Conservation (phyloP, 2,888 invertebrate species). For the Scaptomyza caliginosa region DNA sequence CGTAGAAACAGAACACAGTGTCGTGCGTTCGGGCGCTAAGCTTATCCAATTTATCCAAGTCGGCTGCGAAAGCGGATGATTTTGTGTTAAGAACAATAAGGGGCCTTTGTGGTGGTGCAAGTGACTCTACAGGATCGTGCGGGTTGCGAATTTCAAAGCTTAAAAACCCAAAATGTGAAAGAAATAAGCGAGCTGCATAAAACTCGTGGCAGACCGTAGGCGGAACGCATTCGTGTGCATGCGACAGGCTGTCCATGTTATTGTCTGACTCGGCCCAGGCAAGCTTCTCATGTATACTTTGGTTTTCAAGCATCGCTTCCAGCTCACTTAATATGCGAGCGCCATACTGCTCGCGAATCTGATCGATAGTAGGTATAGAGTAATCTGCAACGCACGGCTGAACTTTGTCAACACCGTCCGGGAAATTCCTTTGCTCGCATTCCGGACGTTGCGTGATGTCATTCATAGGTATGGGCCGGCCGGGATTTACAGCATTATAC, state of each 20-base stretch:
- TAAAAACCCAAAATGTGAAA: slow-evolving; percentile 97
- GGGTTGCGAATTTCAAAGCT: slow-evolving; percentile 86
- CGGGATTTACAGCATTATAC: slow-evolving; percentile 85
- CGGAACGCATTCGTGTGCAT: slow-evolving; percentile 90
- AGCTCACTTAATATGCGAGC: slow-evolving; percentile 86
- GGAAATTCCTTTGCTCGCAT: slow-evolving; percentile 90
- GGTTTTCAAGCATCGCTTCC: slow-evolving; percentile 89
- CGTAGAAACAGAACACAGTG: slow-evolving; percentile 97
- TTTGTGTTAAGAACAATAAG: slow-evolving; percentile 83
- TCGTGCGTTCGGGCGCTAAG: slow-evolving; percentile 94
- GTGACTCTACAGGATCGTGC: slow-evolving; percentile 74
- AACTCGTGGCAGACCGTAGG: slow-evolving; percentile 95
- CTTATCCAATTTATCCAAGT: slow-evolving; percentile 92
- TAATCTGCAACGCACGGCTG: slow-evolving; percentile 94
- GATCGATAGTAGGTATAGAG: slow-evolving; percentile 94
- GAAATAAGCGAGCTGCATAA: slow-evolving; percentile 96
- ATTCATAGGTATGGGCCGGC: slow-evolving; percentile 91
- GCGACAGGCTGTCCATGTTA: slow-evolving; percentile 83
- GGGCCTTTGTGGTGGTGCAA: slow-evolving; percentile 78
- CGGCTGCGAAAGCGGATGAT: slow-evolving; percentile 88
- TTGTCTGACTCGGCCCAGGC: slow-evolving; percentile 85
- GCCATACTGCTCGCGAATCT: slow-evolving; percentile 87
- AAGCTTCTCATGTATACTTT: slow-evolving; percentile 86
- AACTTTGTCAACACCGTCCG: slow-evolving; percentile 91
- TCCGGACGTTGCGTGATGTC: slow-evolving; percentile 88